Evolutionary conservation across 2,113 vertebrate species (phyloP).

Genomic region (Rhinichthys klamathensis): DNA sequence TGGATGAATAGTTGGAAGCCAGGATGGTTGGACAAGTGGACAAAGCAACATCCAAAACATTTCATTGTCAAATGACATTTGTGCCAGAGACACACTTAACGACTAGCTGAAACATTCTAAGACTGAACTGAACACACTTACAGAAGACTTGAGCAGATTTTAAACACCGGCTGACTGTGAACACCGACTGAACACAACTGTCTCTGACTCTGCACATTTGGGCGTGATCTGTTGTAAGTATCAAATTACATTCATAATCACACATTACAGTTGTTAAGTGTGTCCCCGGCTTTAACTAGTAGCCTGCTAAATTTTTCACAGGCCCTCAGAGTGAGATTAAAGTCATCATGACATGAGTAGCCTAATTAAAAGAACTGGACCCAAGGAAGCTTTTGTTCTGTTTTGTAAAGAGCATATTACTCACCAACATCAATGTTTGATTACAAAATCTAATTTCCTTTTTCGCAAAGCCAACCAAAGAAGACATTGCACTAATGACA

Average conservation of each 20-base stretch:
- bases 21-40: not conserved
- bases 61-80: not conserved
- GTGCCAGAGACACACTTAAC: no score
- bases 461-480: not conserved
- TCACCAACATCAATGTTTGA: not conserved
- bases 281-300: not conserved
- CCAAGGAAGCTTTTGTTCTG: not conserved
- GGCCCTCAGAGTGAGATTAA: not conserved
- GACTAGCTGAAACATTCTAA: no score
- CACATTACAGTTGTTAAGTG: no score
- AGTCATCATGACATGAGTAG: not conserved
- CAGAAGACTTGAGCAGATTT: no score
- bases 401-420: conserved; percentile 9
- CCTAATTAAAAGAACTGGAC: conserved; percentile 8
- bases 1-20: not conserved
- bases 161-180: no score
- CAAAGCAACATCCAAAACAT: not conserved
- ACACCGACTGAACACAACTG: no score
- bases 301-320: not conserved
- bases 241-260: no score
- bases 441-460: not conserved
- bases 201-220: no score
- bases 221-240: no score
- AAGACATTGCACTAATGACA: no score
- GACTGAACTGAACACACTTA: no score